These are phyloP conservation scores for Myripristis jacobus DNA, from an alignment of 2,797 vertebrate genomes.

Conservation along the genomic window DNA sequence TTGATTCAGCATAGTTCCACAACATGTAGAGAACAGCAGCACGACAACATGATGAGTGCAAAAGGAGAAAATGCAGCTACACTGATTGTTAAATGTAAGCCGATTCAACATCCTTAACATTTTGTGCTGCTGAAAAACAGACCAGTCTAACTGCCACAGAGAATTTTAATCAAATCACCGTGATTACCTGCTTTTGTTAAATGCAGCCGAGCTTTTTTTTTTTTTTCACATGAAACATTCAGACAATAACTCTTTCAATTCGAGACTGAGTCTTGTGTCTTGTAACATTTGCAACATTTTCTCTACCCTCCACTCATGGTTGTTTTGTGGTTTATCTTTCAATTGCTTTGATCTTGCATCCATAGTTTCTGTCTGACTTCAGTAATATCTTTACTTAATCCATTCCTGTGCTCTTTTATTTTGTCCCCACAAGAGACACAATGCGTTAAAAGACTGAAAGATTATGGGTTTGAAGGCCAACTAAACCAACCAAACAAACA, in stretches of 20 bases:
- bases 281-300: too few relatives aligned
- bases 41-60: not conserved
- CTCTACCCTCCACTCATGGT: too few relatives aligned
- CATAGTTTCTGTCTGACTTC: constrained; percentile 6
- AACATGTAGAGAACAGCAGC: too few relatives aligned
- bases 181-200: not conserved
- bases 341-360: not conserved
- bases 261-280: too few relatives aligned
- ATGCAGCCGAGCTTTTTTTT: not conserved
- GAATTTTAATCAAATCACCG: constrained; percentile 18
- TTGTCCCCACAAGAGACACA: not conserved
- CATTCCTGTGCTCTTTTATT: not conserved
- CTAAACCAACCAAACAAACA: too few relatives aligned
- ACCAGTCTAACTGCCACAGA: constrained; percentile 6
- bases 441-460: too few relatives aligned
- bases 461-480: not conserved
- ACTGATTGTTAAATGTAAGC: too few relatives aligned
- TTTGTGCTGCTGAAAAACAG: constrained; percentile 11
- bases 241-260: not conserved
- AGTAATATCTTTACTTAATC: too few relatives aligned
- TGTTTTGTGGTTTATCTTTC: constrained; percentile 8
- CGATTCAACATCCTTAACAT: too few relatives aligned
- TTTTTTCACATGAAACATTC: too few relatives aligned
- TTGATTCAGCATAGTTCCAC: not conserved
- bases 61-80: too few relatives aligned